Evolutionary conservation across 2,113 vertebrate genomes (phyloP).

Genomic region (Dipodomys stephensi): DNA sequence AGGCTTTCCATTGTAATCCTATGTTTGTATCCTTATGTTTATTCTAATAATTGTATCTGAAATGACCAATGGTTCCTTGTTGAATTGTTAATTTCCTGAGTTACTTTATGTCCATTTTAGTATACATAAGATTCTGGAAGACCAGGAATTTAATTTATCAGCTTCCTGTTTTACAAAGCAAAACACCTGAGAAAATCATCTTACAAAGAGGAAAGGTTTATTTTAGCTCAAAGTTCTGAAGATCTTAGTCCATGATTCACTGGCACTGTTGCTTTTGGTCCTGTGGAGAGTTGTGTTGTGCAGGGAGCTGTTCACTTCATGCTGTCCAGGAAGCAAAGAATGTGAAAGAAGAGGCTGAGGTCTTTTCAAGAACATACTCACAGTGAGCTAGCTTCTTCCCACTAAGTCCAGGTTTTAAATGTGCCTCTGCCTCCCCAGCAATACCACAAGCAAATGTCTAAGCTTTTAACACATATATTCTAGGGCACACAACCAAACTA

Average conservation of each 20-base stretch:
- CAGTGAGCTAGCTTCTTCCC: not conserved
- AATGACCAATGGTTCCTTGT: not conserved
- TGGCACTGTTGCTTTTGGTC: not conserved
- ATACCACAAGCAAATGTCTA: not conserved
- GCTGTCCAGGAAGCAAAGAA: not conserved
- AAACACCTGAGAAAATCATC: not conserved
- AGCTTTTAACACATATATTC: not conserved
- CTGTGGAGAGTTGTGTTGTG: not conserved
- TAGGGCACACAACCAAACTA: not conserved
- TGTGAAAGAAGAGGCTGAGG: not conserved
- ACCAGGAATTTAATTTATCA: not conserved
- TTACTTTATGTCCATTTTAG: not conserved
- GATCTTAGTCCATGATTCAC: not conserved
- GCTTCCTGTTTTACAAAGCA: not conserved
- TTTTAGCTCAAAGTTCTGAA: not conserved
- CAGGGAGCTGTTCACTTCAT: not conserved
- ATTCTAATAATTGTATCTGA: not conserved
- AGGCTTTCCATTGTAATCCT: not conserved
- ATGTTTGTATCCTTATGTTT: not conserved
- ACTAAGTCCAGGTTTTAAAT: not conserved
- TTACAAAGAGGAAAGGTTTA: not conserved
- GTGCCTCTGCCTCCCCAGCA: accelerated
- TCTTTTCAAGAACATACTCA: not conserved
- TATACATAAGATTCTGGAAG: not conserved
- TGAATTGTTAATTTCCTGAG: constrained; percentile 12